phyloP scores from a whole-genome alignment of 1,140 invertebrate species.

The Heliconius himera region DNA sequence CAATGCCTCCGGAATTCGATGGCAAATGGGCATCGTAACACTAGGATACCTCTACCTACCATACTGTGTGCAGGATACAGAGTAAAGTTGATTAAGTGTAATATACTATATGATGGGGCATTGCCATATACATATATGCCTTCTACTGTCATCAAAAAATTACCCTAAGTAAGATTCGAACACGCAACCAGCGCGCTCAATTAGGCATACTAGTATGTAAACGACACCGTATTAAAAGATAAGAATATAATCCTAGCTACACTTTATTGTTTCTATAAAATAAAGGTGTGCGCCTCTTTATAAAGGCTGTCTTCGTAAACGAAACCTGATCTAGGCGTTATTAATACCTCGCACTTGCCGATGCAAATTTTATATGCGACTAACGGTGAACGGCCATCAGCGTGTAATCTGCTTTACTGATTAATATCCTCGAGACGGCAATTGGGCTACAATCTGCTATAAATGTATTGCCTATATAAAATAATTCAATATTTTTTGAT shows the following conservation, averaged over 20 bases:
- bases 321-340: conserved; percentile 24
- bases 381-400: conserved; percentile 29
- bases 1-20: too few species aligned
- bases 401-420: conserved; percentile 23
- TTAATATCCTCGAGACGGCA: conserved; percentile 21
- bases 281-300: conserved; percentile 8
- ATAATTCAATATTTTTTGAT: not conserved
- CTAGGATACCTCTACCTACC: too few species aligned
- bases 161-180: not conserved
- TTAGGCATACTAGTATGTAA: not conserved
- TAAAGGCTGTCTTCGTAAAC: conserved; percentile 1
- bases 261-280: conserved; percentile 17
- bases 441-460: conserved; percentile 16
- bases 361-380: conserved; percentile 32
- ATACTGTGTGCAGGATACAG: too few species aligned
- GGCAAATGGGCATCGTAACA: too few species aligned
- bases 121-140: too few species aligned
- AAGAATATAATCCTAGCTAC: not conserved
- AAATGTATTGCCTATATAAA: not conserved
- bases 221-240: not conserved
- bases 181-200: not conserved
- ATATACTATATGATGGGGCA: too few species aligned
- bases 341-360: conserved; percentile 26
- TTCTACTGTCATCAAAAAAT: too few species aligned
- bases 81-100: too few species aligned